Evolutionary conservation across 2,888 invertebrate genomes (phyloP), one percentile per base, ranked within the genome.

Genomic region (Drosophila meridionalis): DNA sequence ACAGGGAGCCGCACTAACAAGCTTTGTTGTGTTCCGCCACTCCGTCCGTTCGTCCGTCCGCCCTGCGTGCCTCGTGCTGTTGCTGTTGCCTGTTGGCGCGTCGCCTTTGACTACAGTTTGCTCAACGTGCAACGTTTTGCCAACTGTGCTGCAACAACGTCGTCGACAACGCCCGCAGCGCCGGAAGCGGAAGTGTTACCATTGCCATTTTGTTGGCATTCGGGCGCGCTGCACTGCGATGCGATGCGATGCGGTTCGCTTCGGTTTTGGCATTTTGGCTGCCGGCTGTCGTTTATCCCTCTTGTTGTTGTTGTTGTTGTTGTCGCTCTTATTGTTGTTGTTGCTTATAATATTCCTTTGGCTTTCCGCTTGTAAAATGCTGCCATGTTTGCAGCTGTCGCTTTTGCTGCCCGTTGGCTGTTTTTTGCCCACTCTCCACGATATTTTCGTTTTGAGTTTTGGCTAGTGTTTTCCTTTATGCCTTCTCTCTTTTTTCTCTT

Each of bases 121-220:
- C 78, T 77, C 62, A 87, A 40, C 48, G 85, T 76, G 76, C 78
- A 88, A 88, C 89, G 72, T 90, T 90, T 80, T 78, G 83, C 76
- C 80, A 80, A 80, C 83, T 87, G 88, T 74, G 73, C 55, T 74
- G 73, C 55, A 56, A 56, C 56, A 56, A 42, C 42, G 11, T 30
- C 56, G 56, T 20, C 76, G 73, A 79, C 70, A 76, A 73, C 89
- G 89, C 89, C 89, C 74, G 76, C 82, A 78, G 74, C 76, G 78
- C 76, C 89, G 90, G 87, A 83, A 90, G 73, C 90, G 91, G 91
- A 90, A 88, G 87, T 88, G 81, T 89, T 91, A 83, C 90, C 90
- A 86, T 83, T 90, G 83, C 89, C 87, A 86, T 89, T 83, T 82
- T 88, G 80, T 73, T 68, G 83, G 74, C 89, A 78, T 85, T 85